Percentiles rank a stretch among this genome's conserved stretches.
Conservation (phyloP, 2,113 vertebrate genomes). For the Coptodon bakossiorum region DNA sequence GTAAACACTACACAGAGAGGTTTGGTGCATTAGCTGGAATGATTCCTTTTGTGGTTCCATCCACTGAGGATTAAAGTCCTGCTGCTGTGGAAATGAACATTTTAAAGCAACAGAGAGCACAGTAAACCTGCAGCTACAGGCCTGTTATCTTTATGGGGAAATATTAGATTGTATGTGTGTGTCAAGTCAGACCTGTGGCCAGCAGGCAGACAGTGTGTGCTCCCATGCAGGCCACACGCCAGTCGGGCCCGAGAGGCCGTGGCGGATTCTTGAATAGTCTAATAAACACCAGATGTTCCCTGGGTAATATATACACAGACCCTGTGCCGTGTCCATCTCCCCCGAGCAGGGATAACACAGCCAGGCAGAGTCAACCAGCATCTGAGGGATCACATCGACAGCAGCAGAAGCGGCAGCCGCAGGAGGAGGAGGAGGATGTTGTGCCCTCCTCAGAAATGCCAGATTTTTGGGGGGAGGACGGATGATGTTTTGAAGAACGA, state of each 20-base stretch:
- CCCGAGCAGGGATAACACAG: conserved; percentile 50
- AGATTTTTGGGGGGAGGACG: not conserved
- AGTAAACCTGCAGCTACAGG: conserved; percentile 27
- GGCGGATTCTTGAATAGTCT: conserved; percentile 59
- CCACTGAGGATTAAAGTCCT: conserved; percentile 28
- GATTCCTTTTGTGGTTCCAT: conserved; percentile 31
- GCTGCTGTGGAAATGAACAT: not conserved
- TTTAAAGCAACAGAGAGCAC: conserved; percentile 2
- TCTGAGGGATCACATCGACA: conserved; percentile 27
- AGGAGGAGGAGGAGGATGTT: not conserved
- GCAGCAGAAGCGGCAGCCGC: not conserved
- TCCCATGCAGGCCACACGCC: conserved; percentile 68
- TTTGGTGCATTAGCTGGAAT: conserved; percentile 12
- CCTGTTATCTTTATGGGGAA: conserved; percentile 55
- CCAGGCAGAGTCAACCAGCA: not conserved
- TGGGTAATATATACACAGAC: conserved; percentile 70
- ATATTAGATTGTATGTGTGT: conserved; percentile 44
- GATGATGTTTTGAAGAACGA: not conserved
- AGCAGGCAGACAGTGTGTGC: conserved; percentile 33
- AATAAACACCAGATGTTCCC: conserved; percentile 78
- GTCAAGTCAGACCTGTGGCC: conserved; percentile 36
- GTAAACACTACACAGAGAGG: conserved; percentile 33
- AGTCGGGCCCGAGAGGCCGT: conserved; percentile 57
- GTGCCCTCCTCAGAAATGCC: not conserved
- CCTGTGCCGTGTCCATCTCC: conserved; percentile 59